A percentile compares a stretch with the other conserved stretches of the same genome.
phyloP scores from a whole-genome alignment of 2,888 invertebrate genomes.

The Hyalella azteca region DNA sequence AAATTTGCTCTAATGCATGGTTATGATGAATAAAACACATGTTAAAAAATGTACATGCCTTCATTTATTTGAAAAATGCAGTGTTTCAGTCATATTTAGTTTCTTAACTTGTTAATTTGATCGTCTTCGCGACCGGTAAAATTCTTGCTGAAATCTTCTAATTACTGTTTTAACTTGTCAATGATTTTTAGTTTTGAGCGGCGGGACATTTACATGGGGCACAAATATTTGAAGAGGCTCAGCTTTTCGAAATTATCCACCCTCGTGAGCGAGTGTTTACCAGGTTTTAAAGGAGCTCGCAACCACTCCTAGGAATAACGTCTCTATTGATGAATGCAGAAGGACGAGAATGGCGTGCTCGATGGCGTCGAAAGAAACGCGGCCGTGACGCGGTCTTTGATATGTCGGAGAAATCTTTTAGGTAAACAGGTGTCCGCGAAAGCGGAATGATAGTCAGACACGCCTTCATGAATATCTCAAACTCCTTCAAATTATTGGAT shows the following conservation, averaged over 20 bases:
- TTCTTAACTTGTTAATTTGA: too few relatives aligned
- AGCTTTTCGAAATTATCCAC: slow-evolving; percentile 45
- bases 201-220: slow-evolving; percentile 45
- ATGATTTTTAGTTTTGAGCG: slow-evolving; percentile 46
- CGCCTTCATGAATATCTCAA: slow-evolving; percentile 40
- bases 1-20: too few relatives aligned
- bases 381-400: slow-evolving; percentile 43
- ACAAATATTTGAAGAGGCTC: slow-evolving; percentile 50
- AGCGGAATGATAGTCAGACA: slow-evolving; percentile 33
- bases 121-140: slow-evolving; percentile 30
- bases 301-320: background rate
- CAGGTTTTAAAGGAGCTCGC: slow-evolving; percentile 26
- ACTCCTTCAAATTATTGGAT: slow-evolving; percentile 33
- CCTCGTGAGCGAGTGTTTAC: slow-evolving; percentile 38
- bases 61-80: too few relatives aligned
- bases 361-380: background rate
- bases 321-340: background rate
- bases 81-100: too few relatives aligned
- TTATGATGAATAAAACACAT: too few relatives aligned
- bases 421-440: slow-evolving; percentile 48
- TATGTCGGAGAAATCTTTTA: slow-evolving; percentile 50
- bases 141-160: slow-evolving; percentile 42
- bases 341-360: slow-evolving; percentile 1
- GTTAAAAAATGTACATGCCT: too few relatives aligned
- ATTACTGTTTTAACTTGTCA: slow-evolving; percentile 52